Base-by-base conservation (phyloP, 1,140 invertebrate species). In the Drosophila pectinifera region DNA sequence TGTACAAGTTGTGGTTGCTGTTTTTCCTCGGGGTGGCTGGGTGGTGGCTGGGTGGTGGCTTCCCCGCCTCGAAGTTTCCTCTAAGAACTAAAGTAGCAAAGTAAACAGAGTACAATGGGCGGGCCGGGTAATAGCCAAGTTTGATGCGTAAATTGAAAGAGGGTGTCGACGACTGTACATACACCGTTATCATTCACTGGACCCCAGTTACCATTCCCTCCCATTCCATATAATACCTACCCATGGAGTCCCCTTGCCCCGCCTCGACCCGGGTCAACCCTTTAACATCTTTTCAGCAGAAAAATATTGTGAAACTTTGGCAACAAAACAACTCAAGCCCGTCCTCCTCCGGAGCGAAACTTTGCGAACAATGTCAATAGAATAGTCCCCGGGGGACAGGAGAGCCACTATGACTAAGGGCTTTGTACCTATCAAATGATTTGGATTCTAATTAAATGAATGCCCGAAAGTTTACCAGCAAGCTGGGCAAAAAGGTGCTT, bases 31-130 rank as follows among this genome's bases (percentile, higher is more conserved):
- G n/a, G n/a, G n/a, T 65, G 62, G 55, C 16, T 28, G 31, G 31
- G 34, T 28, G 31, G 31, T 26, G 31, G 24, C 20, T 41, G 28
- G 22, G 56, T 46, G 49, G 34, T 18, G 48, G 41, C 45, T 10
- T 11, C 34, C n/a, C 31, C 31, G n/a, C 26, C 26, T 20, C 34
- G 38, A 72, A 80, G 67, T 70, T 85, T 74, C 73, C 78, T 59
- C 61, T 68, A 80, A 84, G 80, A 85, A 80, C 72, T 78, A 70
- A 81, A 85, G 77, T 73, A 81, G 73, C 68, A 78, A 78, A 77
- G 80, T 80, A 80, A 83, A 83, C 72, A 83, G 73, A 16, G 73
- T 61, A 73, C 72, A 72, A 72, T 72, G 51, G 46, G 39, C 57
- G 43, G 48, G 63, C 14, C 5, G 49, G 63, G 67, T 63, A 76